Evolutionary conservation across 2,888 invertebrate genomes (phyloP), one percentile per base, ranked within the genome.

Genomic region (Agrenia bidenticulata): DNA sequence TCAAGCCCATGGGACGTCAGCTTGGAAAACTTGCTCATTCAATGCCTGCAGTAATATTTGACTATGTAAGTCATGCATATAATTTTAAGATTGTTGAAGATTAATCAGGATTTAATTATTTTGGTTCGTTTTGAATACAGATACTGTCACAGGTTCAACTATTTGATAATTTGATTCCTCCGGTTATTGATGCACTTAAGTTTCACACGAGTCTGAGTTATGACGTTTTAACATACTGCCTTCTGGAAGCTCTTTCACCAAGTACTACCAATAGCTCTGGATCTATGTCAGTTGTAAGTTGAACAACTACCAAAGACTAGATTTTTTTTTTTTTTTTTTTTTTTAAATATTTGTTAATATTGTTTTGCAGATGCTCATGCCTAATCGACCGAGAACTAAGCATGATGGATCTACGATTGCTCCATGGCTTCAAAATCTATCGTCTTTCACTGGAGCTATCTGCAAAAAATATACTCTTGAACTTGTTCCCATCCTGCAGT

Each of bases 391-490:
- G 1, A 65, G 75, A 81, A 88, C 91, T 74, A 94, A 94, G 77
- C 89, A 90, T 74, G 92, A 93, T 78, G 94, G 91, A 72, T 95
- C 90, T 51, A 92, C 93, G 51, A 90, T 97, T 76, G 94, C 97
- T 1, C 84, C 89, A 9, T 96, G 96, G 95, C 84, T 96, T 65
- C 94, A 95, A 79, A 94, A 94, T 78, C 85, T 98, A 27, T 92
- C 97, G 0, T 91, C 90, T 66, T 98, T 99, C 82, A 92, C 94
- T 77, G 98, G 98, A 13, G 89, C 94, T 1, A 91, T 97, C 73
- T 97, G 92, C 81, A 96, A 96, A 82, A 98, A 97, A 80, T 99
- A 99, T 81, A 90, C 89, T 77, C 92, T 98, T 66, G 99, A 99
- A 79, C 84, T 99, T 69, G 90, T 93, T 2, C 97, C 97, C 1